Conservation (phyloP, 2,797 vertebrate genomes). For the Lagorchestes hirsutus region DNA sequence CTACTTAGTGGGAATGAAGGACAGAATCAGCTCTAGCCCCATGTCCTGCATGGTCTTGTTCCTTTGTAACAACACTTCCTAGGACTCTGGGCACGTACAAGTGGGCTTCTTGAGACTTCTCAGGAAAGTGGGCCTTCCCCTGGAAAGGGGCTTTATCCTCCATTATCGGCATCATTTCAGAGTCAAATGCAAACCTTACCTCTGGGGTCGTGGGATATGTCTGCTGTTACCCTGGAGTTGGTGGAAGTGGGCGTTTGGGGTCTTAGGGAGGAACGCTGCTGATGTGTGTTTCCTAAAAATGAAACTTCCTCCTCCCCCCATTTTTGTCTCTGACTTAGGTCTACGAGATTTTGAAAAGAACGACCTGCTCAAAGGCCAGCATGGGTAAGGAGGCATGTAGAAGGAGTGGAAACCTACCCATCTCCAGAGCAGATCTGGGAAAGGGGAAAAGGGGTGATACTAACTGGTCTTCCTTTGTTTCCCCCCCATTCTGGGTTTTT, state of each 20-base stretch:
- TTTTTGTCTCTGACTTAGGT: conserved; percentile 87
- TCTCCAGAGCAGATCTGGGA: conserved; percentile 24
- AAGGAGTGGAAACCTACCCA: conserved; percentile 2
- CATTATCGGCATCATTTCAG: not conserved
- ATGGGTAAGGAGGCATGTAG: conserved; percentile 91
- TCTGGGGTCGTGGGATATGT: not conserved
- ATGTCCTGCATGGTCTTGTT: not conserved
- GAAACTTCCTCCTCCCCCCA: not conserved
- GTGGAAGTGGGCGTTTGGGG: not conserved
- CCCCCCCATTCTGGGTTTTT: not conserved
- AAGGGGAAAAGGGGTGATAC: not conserved
- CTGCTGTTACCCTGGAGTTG: not conserved
- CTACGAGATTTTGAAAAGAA: conserved; percentile 95
- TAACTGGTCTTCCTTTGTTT: not conserved
- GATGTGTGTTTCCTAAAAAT: no score
- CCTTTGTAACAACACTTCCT: not conserved
- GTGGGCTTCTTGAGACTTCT: not conserved
- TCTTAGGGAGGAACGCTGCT: not conserved
- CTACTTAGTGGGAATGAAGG: not conserved
- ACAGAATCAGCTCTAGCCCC: not conserved
- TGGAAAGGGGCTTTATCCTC: not conserved
- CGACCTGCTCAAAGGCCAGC: conserved; percentile 90
- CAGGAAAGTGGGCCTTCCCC: not conserved
- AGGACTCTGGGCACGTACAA: not conserved
- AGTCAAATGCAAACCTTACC: not conserved